A percentile compares a stretch with the other conserved stretches of the same genome.
Evolutionary conservation across 2,888 invertebrate genomes (phyloP).

Genomic region (Stegana nigrithorax): DNA sequence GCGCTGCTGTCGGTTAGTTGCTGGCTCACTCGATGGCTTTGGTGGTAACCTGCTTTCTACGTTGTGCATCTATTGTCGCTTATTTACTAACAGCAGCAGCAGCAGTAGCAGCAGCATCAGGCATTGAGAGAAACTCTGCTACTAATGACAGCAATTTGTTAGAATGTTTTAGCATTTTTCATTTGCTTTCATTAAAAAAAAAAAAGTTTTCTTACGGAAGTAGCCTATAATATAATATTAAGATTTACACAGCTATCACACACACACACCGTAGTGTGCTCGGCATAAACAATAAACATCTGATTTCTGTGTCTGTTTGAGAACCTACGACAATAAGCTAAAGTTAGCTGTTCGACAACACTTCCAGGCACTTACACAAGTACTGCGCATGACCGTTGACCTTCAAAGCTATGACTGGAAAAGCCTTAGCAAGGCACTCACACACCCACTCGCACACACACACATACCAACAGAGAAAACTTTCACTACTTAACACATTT

Average conservation of each 20-base stretch:
- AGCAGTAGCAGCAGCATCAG: too few relatives aligned
- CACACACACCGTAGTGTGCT: too few relatives aligned
- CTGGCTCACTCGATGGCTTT: too few relatives aligned
- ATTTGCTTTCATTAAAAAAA: background rate
- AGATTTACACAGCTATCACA: too few relatives aligned
- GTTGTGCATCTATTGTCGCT: conserved; percentile 26
- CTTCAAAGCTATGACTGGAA: conserved; percentile 47
- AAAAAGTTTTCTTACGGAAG: background rate
- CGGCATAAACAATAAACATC: conserved; percentile 40
- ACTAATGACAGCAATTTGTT: conserved; percentile 38
- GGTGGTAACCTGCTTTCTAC: conserved; percentile 42
- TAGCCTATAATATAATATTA: background rate
- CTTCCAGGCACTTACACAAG: background rate
- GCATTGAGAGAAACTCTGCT: conserved; percentile 29
- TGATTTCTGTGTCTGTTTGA: conserved; percentile 28
- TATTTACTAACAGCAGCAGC: conserved; percentile 14
- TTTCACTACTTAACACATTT: too few relatives aligned
- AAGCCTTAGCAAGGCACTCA: too few relatives aligned
- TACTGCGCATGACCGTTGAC: conserved; percentile 59
- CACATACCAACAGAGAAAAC: too few relatives aligned
- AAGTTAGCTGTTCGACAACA: background rate
- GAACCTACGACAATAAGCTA: conserved; percentile 53
- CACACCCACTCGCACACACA: too few relatives aligned
- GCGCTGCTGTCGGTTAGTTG: too few relatives aligned
- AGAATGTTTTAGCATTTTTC: conserved; percentile 36